Base-by-base conservation (phyloP, 2,113 vertebrate species). In the Anser cygnoides region DNA sequence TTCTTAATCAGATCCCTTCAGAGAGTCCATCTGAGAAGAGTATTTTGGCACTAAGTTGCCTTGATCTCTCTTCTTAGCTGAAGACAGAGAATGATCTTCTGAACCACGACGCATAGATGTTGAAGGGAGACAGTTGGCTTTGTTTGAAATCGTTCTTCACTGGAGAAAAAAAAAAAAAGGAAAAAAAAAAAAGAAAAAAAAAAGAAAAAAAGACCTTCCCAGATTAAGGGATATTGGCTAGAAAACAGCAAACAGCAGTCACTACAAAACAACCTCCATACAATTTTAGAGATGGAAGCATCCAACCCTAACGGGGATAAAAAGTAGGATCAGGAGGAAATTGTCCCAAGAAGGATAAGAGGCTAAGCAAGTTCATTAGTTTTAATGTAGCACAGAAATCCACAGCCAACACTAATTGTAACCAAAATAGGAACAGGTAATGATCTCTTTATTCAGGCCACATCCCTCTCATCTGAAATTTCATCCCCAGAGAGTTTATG, bases 31-130 rank as follows among this genome's bases (percentile, higher is more conserved):
- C 57, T 86, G 49, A 75, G 63, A 70, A 67, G 13, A 77, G 77
- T 9, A 41, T 93, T 88, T 77, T 58, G 83, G 79, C 18, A 73
- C 35, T 41, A 73, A 75, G 57, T 70, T 87, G 44, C 62, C 87
- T 91, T 88, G 81, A 85, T 90, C 49, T 79, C 37, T 91, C 72
- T 85, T 78, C 43, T 92, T 23, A 88, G 46, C 18, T 72, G 37
- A 52, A 90, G 61, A 85, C 83, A 86, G 28, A 89, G 72, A 90
- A 74, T 22, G 11, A 75, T 89, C 49, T 87, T 88, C 82, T 90
- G 85, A 95, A 86, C 83, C 23, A 62, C 57, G 52, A 71, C 33
- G 93, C 44, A 57, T 28, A 82, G 20, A 80, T 39, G 62, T 29
- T 55, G 71, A 55, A 87, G 41, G 55, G 20, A 93, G 9, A 16